Conservation (phyloP, 2,888 invertebrate genomes). For the Trichopria drosophilae region DNA sequence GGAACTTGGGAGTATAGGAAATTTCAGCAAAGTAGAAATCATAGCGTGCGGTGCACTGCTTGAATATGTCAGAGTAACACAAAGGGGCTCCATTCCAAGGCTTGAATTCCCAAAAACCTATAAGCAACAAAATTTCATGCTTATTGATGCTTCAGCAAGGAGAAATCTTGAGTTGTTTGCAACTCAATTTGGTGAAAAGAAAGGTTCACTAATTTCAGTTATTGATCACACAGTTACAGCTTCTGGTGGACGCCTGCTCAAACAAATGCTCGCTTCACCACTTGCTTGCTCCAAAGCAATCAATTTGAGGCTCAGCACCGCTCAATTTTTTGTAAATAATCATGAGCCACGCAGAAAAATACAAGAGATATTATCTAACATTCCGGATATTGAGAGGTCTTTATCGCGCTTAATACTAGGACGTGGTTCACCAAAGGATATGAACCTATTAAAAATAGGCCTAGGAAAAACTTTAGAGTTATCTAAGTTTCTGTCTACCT, state of each 20-base stretch:
- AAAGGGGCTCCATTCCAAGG: conserved; percentile 7
- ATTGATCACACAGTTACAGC: conserved; percentile 16
- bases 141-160: conserved; percentile 13
- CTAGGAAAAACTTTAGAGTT: conserved; percentile 18
- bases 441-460: conserved; percentile 14
- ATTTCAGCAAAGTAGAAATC: conserved; percentile 15
- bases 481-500: too few relatives aligned
- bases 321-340: conserved; percentile 8
- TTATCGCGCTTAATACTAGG: conserved; percentile 1
- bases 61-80: conserved; percentile 11
- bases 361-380: conserved; percentile 8
- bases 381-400: conserved; percentile 11
- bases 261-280: conserved; percentile 10
- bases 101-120: conserved; percentile 5
- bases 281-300: conserved; percentile 10
- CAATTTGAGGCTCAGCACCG: conserved; percentile 6
- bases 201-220: conserved; percentile 12
- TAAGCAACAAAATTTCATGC: conserved; percentile 3
- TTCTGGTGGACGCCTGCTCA: conserved; percentile 11
- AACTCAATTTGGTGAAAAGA: conserved; percentile 6
- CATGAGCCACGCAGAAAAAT: conserved; percentile 8
- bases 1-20: conserved; percentile 15
- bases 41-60: conserved; percentile 8
- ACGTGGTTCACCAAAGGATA: conserved; percentile 12
- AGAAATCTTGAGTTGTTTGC: conserved; percentile 12